These are phyloP conservation scores for Yponomeuta malinellus DNA, from an alignment of 2,888 invertebrate species.

Conservation along the genomic window DNA sequence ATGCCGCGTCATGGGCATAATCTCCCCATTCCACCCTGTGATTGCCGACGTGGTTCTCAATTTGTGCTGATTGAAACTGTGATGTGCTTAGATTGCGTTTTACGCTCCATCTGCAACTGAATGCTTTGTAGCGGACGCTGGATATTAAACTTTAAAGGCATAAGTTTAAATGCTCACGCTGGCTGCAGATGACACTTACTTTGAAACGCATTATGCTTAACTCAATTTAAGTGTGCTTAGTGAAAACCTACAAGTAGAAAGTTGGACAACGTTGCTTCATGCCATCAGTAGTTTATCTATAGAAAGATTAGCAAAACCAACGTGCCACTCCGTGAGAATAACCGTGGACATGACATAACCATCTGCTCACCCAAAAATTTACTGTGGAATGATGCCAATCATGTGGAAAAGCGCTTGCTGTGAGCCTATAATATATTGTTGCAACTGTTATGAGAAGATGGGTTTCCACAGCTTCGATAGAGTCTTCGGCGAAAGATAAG, in stretches of 20 bases:
- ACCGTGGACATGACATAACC: too few species aligned
- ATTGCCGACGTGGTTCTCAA: slow-evolving; percentile 37
- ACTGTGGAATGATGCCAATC: too few species aligned
- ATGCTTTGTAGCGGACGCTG: background rate
- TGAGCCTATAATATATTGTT: too few species aligned
- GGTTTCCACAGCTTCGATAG: too few species aligned
- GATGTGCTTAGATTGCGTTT: slow-evolving; percentile 52
- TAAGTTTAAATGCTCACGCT: background rate
- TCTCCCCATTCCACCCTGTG: slow-evolving; percentile 36
- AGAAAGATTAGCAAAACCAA: background rate
- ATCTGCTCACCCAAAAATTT: too few species aligned
- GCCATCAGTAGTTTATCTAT: background rate
- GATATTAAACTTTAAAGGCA: slow-evolving; percentile 6
- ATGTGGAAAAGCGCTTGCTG: too few species aligned
- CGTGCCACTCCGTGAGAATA: too few species aligned
- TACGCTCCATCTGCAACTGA: slow-evolving; percentile 4
- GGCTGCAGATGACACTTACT: background rate
- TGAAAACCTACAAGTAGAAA: background rate
- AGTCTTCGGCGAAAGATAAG: too few species aligned
- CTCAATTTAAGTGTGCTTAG: background rate
- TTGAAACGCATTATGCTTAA: background rate
- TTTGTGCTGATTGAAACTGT: slow-evolving; percentile 64
- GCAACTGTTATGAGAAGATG: too few species aligned
- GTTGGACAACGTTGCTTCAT: background rate
- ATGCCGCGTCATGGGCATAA: slow-evolving; percentile 26